Evolutionary conservation across 2,113 vertebrate species (phyloP).

Genomic region (Neoarius graeffei): DNA sequence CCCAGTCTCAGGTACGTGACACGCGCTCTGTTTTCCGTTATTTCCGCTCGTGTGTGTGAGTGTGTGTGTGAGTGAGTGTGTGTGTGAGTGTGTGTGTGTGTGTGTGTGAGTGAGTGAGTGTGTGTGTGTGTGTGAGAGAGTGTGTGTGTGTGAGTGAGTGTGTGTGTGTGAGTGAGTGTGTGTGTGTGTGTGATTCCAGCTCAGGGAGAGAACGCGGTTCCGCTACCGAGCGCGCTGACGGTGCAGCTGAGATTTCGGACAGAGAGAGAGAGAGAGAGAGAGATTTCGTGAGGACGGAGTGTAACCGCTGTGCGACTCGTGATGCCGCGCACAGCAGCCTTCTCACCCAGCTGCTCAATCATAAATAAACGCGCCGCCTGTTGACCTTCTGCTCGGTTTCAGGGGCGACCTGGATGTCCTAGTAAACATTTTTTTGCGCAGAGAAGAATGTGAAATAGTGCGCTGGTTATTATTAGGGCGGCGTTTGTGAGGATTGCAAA

Average conservation of each 20-base stretch:
- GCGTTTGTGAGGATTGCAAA: neutral
- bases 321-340: neutral
- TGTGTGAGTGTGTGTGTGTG: neutral
- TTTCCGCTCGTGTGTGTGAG: no score
- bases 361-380: neutral
- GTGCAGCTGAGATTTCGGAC: neutral
- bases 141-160: no score
- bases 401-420: no score
- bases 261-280: no score
- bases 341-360: neutral
- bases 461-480: neutral
- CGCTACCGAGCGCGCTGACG: neutral
- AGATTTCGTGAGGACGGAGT: neutral
- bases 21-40: no score
- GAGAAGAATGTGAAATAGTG: no score
- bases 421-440: neutral
- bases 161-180: no score
- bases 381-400: neutral
- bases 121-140: no score
- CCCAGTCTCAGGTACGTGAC: slow-evolving; percentile 5
- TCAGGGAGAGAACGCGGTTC: neutral
- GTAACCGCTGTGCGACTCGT: neutral
- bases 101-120: no score
- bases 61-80: neutral
- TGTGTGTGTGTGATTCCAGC: neutral